phyloP scores from a whole-genome alignment of 2,888 invertebrate genomes.

The Mesopsocus fuscifrons region DNA sequence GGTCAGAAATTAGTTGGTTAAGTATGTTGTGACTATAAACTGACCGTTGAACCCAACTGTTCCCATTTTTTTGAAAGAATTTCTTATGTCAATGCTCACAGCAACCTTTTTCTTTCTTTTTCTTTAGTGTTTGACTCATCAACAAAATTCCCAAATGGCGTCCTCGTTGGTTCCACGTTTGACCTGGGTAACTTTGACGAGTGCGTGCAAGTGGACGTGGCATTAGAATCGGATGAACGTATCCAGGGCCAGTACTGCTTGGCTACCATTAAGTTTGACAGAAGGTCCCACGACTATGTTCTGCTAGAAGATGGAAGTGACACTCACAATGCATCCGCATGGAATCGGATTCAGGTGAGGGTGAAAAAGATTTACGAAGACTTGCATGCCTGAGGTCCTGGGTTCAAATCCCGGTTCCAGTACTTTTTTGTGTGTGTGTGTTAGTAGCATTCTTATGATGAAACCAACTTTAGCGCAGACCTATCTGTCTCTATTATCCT shows the following conservation, averaged over 20 bases:
- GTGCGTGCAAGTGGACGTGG: conserved; percentile 15
- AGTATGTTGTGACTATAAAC: too few relatives aligned
- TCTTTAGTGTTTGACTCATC: conserved; percentile 14
- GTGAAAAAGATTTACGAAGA: too few relatives aligned
- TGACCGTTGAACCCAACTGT: too few relatives aligned
- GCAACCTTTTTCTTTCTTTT: conserved; percentile 11
- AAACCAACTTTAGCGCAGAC: too few relatives aligned
- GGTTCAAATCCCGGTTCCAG: too few relatives aligned
- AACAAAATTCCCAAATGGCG: conserved; percentile 13
- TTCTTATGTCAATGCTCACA: too few relatives aligned
- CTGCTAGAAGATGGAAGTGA: not conserved
- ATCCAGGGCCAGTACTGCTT: conserved; percentile 10
- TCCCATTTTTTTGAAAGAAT: too few relatives aligned
- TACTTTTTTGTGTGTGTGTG: too few relatives aligned
- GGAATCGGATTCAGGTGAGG: not conserved
- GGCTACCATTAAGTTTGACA: not conserved
- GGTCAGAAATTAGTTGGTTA: too few relatives aligned
- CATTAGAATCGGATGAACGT: conserved; percentile 13
- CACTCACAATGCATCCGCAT: not conserved
- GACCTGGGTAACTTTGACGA: conserved; percentile 14
- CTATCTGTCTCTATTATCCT: too few relatives aligned
- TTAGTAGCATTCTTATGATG: too few relatives aligned
- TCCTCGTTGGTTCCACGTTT: conserved; percentile 12
- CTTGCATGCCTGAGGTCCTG: too few relatives aligned
- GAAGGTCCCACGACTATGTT: not conserved